phyloP scores from a whole-genome alignment of 1,140 invertebrate genomes.

The Leptinotarsa texana region DNA sequence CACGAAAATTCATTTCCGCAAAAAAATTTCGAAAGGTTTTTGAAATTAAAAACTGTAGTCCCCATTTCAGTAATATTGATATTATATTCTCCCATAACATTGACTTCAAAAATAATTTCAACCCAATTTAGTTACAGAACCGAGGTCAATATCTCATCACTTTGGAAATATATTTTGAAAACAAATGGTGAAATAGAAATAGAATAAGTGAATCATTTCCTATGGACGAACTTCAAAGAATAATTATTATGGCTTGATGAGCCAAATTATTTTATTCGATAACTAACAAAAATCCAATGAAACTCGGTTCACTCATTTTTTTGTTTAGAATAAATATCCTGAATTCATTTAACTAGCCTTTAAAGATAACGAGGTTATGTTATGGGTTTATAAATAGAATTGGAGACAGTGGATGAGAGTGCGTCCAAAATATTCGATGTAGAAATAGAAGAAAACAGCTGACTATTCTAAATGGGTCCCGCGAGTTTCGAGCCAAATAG shows the following conservation, averaged over 20 bases:
- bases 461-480: constrained; percentile 11
- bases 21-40: too few relatives aligned
- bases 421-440: background rate
- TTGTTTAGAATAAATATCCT: background rate
- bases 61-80: too few relatives aligned
- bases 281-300: background rate
- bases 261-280: background rate
- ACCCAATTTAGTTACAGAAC: background rate
- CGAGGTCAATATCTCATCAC: background rate
- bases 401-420: constrained; percentile 9
- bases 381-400: constrained; percentile 8
- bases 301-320: background rate
- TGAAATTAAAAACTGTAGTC: too few relatives aligned
- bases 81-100: too few relatives aligned
- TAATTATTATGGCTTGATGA: background rate
- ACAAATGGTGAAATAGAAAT: background rate
- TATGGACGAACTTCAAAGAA: background rate
- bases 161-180: background rate
- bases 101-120: too few relatives aligned
- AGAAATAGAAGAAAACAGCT: constrained; percentile 19
- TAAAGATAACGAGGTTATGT: constrained; percentile 15
- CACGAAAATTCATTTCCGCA: too few relatives aligned
- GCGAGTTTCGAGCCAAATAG: background rate
- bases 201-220: background rate
- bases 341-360: background rate